Evolutionary conservation across 2,797 vertebrate species (phyloP).

Genomic region (Hypotaenidia philippensis): DNA sequence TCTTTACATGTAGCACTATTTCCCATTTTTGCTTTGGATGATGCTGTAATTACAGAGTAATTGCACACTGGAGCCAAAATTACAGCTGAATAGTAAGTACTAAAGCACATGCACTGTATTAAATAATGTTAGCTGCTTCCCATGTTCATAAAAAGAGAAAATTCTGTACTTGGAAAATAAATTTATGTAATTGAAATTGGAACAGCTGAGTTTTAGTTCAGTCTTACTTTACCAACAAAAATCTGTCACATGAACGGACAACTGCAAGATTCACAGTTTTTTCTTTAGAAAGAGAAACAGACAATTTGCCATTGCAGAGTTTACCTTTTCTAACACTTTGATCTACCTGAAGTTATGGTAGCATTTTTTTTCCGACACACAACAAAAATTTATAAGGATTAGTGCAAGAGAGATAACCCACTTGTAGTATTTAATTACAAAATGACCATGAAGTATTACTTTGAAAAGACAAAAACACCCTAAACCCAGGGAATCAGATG

Average conservation of each 20-base stretch:
- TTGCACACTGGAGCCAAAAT: background rate
- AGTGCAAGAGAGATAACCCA: background rate
- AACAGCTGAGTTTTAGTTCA: background rate
- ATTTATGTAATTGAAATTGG: background rate
- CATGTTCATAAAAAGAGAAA: background rate
- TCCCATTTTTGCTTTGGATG: background rate
- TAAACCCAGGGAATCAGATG: background rate
- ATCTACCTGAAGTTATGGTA: background rate
- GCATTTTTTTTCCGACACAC: background rate
- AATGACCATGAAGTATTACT: background rate
- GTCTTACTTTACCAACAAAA: background rate
- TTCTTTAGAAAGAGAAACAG: background rate
- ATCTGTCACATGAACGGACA: background rate
- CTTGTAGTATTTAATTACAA: background rate
- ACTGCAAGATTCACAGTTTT: background rate
- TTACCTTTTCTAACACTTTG: background rate
- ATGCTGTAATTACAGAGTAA: background rate
- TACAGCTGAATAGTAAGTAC: background rate
- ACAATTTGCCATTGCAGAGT: background rate
- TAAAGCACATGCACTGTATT: background rate
- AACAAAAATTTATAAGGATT: background rate
- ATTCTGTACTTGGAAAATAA: background rate
- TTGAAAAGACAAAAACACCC: background rate
- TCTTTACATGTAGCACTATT: background rate
- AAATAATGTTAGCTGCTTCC: background rate